phyloP scores from a whole-genome alignment of 2,113 vertebrate genomes.

The Paralichthys olivaceus region DNA sequence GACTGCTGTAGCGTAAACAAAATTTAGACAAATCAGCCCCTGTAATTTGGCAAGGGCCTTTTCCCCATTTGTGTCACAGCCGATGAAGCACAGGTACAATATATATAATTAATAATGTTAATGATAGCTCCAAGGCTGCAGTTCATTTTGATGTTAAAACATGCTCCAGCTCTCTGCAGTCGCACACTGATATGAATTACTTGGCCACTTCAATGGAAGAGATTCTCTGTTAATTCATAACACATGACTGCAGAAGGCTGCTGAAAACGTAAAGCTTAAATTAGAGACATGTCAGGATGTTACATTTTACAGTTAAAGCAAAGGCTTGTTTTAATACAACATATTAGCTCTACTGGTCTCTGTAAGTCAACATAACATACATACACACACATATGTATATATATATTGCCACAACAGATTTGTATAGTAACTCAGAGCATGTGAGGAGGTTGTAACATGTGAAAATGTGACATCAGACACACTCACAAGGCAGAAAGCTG shows the following conservation, averaged over 20 bases:
- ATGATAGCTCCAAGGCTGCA: constrained; percentile 11
- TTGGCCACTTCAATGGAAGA: not conserved
- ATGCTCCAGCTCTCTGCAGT: not conserved
- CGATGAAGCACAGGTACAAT: constrained; percentile 1
- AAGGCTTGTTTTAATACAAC: too few species aligned
- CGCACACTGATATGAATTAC: constrained; percentile 7
- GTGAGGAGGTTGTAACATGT: not conserved
- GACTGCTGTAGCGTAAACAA: not conserved
- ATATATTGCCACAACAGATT: not conserved
- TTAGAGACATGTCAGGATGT: not conserved
- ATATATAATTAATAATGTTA: constrained; percentile 15
- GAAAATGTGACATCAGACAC: not conserved
- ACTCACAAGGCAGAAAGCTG: not conserved
- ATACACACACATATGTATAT: too few species aligned
- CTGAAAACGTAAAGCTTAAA: not conserved
- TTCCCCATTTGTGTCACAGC: not conserved
- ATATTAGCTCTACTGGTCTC: too few species aligned
- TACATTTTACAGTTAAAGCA: not conserved
- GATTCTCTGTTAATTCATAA: not conserved
- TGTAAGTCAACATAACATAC: not conserved
- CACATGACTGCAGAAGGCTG: not conserved
- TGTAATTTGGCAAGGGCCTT: constrained; percentile 10
- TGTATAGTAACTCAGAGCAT: constrained; percentile 1
- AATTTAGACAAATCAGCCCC: not conserved
- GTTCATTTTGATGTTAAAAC: constrained; percentile 6